These are phyloP conservation scores for Eulemur mongoz DNA, from an alignment of 2,797 vertebrate genomes.

Conservation along the genomic window DNA sequence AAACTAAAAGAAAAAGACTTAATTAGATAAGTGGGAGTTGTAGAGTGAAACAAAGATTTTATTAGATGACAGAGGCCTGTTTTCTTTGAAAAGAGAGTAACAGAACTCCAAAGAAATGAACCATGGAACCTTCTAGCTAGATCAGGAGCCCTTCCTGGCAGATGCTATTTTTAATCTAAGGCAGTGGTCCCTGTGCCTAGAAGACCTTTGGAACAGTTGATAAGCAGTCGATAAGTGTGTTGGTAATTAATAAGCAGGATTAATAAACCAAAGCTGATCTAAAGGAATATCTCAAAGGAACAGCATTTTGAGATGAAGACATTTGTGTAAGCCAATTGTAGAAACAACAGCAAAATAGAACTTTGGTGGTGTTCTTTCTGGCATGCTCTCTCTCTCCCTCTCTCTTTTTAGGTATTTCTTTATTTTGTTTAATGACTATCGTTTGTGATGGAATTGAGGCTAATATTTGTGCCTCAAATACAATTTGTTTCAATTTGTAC, in stretches of 20 bases:
- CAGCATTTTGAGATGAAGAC: not conserved
- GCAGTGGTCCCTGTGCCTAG: too few relatives aligned
- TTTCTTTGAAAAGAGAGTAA: not conserved
- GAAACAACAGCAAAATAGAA: not conserved
- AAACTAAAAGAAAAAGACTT: not conserved
- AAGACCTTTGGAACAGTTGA: not conserved
- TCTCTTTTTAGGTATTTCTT: not conserved
- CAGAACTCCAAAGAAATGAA: not conserved
- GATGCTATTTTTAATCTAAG: not conserved
- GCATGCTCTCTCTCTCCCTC: too few relatives aligned
- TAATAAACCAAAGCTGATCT: not conserved
- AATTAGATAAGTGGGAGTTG: not conserved
- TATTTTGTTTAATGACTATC: not conserved
- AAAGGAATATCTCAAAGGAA: not conserved
- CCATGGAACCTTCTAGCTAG: not conserved
- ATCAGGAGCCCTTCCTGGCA: not conserved
- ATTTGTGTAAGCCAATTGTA: not conserved
- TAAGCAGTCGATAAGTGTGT: not conserved
- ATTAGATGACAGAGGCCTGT: not conserved
- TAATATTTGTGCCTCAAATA: not conserved
- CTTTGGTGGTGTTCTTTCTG: too few relatives aligned
- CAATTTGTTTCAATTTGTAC: slow-evolving; percentile 23
- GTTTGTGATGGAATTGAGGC: not conserved
- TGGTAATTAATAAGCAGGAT: not conserved
- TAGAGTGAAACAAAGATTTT: not conserved